Evolutionary conservation across 2,113 vertebrate species (phyloP), one percentile per base, ranked within the genome.

Genomic region (Synchiropus splendidus): DNA sequence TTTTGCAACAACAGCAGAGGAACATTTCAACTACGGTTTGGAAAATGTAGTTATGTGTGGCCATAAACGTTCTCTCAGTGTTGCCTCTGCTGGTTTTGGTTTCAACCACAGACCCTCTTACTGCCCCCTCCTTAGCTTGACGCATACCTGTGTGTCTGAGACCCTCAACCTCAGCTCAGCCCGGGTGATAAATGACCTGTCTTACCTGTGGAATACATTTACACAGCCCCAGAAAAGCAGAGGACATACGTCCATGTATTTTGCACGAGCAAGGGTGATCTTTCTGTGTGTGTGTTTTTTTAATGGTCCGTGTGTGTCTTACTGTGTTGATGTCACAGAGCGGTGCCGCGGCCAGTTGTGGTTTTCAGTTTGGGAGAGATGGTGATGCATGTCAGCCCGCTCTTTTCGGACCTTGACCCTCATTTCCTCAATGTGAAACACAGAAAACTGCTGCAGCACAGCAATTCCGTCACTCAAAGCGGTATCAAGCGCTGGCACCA

Each of bases 361-460:
- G 21, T 27, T 27, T 27, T 27, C 21, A 27, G 59, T 73, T 61
- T 45, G 52, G 51, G 55, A 58, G 45, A 77, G 80, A 82, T 75
- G 80, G 80, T 80, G 80, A 82, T 82, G 72, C 80, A 82, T 80
- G 70, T 74, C 77, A 80, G 77, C 70, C 76, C 66, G 67, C 65
- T 80, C 64, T 80, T 76, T 74, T 61, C 79, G 63, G 78, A 82
- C 80, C 80, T 82, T 82, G 80, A 76, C 78, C 80, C 78, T 82
- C 72, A 80, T 82, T 80, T 80, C 74, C 78, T 80, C 80, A 80
- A 79, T 74, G 78, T 80, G 77, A 74, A 80, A 77, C 78, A 76
- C 72, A 79, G 74, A 69, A 72, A 80, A 78, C 72, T 34, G 15
- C 68, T 65, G 72, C 58, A 67, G 67, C 73, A 61, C 60, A 72